Evolutionary conservation across 2,113 vertebrate species (phyloP).

Genomic region (Bagarius yarrelli): DNA sequence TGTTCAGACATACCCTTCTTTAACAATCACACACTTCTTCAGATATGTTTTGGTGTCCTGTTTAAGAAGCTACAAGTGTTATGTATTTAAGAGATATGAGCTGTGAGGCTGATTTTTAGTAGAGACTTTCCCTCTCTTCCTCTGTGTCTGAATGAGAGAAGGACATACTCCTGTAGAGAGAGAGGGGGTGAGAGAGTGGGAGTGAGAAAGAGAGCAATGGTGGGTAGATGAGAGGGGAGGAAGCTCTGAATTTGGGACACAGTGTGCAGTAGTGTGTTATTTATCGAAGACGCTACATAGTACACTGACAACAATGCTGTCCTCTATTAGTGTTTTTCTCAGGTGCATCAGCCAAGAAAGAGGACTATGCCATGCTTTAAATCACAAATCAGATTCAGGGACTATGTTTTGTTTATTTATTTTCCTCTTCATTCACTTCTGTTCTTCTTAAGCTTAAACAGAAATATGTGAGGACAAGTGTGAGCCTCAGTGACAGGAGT

Average conservation of each 20-base stretch:
- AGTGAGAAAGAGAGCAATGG: not conserved
- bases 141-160: constrained; percentile 33
- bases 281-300: constrained; percentile 36
- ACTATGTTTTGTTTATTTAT: constrained; percentile 16
- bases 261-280: constrained; percentile 47
- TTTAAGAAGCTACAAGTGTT: constrained; percentile 5
- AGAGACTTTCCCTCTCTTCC: constrained; percentile 40
- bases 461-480: constrained; percentile 43
- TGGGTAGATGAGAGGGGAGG: constrained; percentile 7
- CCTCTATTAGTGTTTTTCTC: constrained; percentile 15
- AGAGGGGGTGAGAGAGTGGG: constrained; percentile 11
- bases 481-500: constrained; percentile 38
- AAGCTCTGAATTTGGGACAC: constrained; percentile 28
- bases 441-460: constrained; percentile 38
- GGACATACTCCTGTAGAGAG: not conserved
- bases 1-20: constrained; percentile 1
- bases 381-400: constrained; percentile 13
- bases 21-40: not conserved
- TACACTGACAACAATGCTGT: constrained; percentile 25
- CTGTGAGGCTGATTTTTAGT: constrained; percentile 50
- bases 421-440: constrained; percentile 31
- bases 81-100: constrained; percentile 45
- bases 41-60: not conserved
- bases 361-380: constrained; percentile 10
- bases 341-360: constrained; percentile 19